Percentiles rank a stretch among this genome's conserved stretches.
These are phyloP conservation scores for Drosophila mimetica DNA, from an alignment of 2,888 invertebrate species.

Conservation along the genomic window DNA sequence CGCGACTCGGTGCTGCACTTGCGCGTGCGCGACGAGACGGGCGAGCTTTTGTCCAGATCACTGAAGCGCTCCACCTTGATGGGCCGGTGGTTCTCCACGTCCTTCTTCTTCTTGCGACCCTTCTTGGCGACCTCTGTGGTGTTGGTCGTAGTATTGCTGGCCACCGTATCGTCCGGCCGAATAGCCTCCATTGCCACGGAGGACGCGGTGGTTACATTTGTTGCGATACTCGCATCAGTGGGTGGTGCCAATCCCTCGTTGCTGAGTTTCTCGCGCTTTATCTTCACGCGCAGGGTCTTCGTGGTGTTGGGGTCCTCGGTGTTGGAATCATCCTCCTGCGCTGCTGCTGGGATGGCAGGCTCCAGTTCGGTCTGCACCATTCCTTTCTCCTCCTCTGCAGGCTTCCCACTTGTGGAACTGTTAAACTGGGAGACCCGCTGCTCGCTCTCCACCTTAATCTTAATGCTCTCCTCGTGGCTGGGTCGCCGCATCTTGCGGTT, in stretches of 20 bases:
- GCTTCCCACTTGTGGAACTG: not conserved
- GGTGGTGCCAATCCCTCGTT: not conserved
- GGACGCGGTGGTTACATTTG: conserved; percentile 3
- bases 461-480: conserved; percentile 48
- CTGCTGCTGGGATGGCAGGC: not conserved
- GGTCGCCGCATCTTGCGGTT: conserved; percentile 77
- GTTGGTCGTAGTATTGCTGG: conserved; percentile 40
- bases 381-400: not conserved
- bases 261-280: conserved; percentile 78
- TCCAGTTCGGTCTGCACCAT: not conserved
- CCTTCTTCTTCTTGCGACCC: conserved; percentile 74
- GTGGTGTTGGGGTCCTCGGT: conserved; percentile 3
- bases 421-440: conserved; percentile 72
- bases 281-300: conserved; percentile 56
- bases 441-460: conserved; percentile 78
- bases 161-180: conserved; percentile 53
- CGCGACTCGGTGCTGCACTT: conserved; percentile 52
- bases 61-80: conserved; percentile 83
- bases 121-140: conserved; percentile 58
- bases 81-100: conserved; percentile 54
- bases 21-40: conserved; percentile 78
- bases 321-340: not conserved
- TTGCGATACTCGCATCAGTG: not conserved
- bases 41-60: conserved; percentile 59
- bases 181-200: conserved; percentile 26